These are phyloP conservation scores for Tenualosa thibaudeaui DNA, from an alignment of 2,797 vertebrate species.

Conservation along the genomic window DNA sequence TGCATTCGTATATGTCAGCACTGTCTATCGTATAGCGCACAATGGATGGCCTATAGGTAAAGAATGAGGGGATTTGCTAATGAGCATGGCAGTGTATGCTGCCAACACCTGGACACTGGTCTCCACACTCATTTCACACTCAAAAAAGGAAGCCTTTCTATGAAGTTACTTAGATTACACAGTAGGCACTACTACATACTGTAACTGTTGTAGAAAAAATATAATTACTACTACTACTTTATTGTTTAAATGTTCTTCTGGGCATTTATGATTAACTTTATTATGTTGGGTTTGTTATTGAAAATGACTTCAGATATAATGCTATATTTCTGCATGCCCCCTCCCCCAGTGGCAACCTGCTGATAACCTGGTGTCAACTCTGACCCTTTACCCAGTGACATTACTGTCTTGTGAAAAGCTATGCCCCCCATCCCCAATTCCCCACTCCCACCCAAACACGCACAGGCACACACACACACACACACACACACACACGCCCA, in stretches of 20 bases:
- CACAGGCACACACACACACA: neutral
- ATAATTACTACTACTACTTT: neutral
- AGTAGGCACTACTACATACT: neutral
- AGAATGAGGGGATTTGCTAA: constrained; percentile 68
- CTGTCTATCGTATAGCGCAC: constrained; percentile 66
- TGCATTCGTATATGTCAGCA: constrained; percentile 75
- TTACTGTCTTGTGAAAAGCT: neutral
- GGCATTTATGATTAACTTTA: neutral
- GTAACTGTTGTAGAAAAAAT: neutral
- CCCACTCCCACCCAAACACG: neutral
- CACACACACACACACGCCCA: neutral
- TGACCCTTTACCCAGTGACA: neutral
- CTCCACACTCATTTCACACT: neutral
- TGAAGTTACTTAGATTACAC: neutral
- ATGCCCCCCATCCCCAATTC: neutral
- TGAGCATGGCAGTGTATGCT: neutral
- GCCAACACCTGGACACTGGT: neutral
- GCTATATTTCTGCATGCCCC: too few species aligned
- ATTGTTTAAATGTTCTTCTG: neutral
- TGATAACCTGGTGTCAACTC: neutral
- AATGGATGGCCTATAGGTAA: constrained; percentile 64
- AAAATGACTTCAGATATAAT: neutral
- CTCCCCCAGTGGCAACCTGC: neutral
- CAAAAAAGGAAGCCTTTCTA: neutral
- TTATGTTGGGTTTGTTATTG: neutral